Conservation (phyloP, 2,797 vertebrate genomes). For the Poecile montanus region DNA sequence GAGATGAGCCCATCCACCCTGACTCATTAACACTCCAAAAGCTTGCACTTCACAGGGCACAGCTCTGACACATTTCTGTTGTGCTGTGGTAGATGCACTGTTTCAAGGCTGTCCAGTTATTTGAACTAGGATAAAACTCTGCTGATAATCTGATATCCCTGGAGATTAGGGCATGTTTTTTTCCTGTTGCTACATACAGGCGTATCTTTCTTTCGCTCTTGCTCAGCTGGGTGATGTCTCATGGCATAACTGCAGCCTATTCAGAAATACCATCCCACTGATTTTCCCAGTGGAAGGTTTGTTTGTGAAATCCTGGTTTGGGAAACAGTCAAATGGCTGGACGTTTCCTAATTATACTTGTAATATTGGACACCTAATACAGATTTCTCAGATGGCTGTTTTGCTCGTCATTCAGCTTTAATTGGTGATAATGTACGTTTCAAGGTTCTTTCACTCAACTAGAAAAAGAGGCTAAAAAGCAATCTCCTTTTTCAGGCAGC, state of each 20-base stretch:
- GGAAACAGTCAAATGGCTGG: not conserved
- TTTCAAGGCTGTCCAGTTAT: not conserved
- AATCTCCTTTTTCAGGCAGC: not conserved
- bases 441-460: not conserved
- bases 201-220: not conserved
- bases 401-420: not conserved
- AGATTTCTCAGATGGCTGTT: not conserved
- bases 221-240: not conserved
- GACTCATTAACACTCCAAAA: not conserved
- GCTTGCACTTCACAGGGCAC: not conserved
- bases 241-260: not conserved
- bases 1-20: not conserved
- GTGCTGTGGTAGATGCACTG: not conserved
- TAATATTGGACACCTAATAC: not conserved
- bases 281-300: not conserved
- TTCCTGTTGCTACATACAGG: not conserved
- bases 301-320: constrained; percentile 10
- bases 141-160: not conserved
- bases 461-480: not conserved
- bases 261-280: not conserved
- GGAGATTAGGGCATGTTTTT: not conserved
- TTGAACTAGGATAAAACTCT: not conserved
- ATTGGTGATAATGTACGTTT: not conserved
- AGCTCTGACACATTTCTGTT: not conserved
- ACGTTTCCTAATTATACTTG: not conserved